phyloP scores from a whole-genome alignment of 2,888 invertebrate genomes.

The Deroplatys truncata region DNA sequence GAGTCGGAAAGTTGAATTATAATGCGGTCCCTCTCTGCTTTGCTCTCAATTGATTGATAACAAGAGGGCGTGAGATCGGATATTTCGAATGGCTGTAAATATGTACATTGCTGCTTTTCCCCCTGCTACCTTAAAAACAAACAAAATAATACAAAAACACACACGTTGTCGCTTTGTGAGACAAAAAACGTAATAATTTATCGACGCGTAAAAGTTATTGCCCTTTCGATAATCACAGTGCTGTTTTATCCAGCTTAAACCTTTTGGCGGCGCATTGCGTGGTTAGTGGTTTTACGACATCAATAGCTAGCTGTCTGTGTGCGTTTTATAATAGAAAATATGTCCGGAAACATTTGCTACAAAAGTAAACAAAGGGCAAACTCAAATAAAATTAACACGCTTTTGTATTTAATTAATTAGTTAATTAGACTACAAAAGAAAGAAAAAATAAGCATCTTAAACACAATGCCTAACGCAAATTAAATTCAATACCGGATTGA shows the following conservation, averaged over 20 bases:
- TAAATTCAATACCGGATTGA: no score
- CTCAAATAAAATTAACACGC: not conserved
- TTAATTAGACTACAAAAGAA: not conserved
- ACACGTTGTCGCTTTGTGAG: not conserved
- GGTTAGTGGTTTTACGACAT: not conserved
- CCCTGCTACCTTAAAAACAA: not conserved
- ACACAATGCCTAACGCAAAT: no score
- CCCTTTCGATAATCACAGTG: not conserved
- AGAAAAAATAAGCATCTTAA: not conserved
- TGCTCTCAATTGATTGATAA: not conserved
- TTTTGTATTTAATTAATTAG: not conserved
- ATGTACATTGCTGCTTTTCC: not conserved
- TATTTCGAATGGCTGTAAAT: not conserved
- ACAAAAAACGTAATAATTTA: not conserved
- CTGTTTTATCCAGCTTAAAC: not conserved
- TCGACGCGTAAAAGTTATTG: not conserved
- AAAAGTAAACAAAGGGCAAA: not conserved
- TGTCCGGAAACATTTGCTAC: not conserved
- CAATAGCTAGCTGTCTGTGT: not conserved
- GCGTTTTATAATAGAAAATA: not conserved
- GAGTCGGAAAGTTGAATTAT: not conserved
- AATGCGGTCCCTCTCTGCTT: not conserved
- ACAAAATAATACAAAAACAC: not conserved
- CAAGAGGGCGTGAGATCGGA: not conserved
- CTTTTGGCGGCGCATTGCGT: not conserved